Conservation (phyloP, 2,113 vertebrate species). For the Scomber scombrus region DNA sequence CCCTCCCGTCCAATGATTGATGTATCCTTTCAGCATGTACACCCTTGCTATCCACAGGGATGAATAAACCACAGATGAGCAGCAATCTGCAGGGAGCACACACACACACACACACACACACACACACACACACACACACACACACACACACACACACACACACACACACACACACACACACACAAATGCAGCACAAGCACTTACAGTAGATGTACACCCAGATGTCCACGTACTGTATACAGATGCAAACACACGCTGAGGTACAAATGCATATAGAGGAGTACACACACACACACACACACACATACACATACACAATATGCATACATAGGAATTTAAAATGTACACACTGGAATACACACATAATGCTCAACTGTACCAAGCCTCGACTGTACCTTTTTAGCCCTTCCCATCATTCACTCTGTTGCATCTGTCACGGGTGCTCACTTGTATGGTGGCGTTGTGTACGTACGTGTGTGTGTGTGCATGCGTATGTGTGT, state of each 20-base stretch:
- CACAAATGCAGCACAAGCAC: neutral
- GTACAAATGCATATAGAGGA: conserved; percentile 15
- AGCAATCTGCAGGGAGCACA: conserved; percentile 62
- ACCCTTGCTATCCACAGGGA: conserved; percentile 68
- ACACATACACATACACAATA: neutral
- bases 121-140: conserved; percentile 17
- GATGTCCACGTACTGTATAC: conserved; percentile 13
- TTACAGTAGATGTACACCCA: conserved; percentile 18
- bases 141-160: conserved; percentile 35
- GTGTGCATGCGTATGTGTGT: neutral
- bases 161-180: conserved; percentile 26
- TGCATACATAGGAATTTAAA: neutral
- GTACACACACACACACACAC: neutral
- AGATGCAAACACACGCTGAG: neutral
- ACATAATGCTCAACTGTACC: conserved; percentile 8
- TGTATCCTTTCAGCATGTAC: conserved; percentile 74
- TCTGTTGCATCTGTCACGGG: conserved; percentile 63
- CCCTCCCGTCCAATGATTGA: conserved; percentile 68
- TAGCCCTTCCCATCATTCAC: conserved; percentile 57
- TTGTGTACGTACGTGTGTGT: neutral
- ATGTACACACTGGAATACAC: neutral
- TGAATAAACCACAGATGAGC: conserved; percentile 77
- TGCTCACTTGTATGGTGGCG: conserved; percentile 28
- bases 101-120: conserved; percentile 33
- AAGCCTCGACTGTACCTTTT: conserved; percentile 26